phyloP scores from a whole-genome alignment of 2,113 vertebrate species.

The Neodontobutis hainanensis region DNA sequence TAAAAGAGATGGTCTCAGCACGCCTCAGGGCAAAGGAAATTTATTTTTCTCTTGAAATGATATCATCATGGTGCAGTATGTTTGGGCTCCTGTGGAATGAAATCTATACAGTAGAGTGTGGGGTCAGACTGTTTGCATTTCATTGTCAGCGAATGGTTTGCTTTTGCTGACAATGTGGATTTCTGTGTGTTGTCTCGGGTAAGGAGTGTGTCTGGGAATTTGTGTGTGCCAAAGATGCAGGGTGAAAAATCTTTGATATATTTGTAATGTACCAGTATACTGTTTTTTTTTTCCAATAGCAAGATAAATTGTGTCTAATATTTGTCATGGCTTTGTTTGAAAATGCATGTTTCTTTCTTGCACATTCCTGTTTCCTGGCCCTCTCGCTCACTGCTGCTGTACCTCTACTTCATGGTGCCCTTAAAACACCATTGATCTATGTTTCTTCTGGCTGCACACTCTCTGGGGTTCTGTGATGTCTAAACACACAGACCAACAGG shows the following conservation, averaged over 20 bases:
- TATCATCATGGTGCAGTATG: slow-evolving; percentile 25
- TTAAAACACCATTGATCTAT: slow-evolving; percentile 60
- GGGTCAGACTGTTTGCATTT: slow-evolving; percentile 16
- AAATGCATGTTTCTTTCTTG: slow-evolving; percentile 22
- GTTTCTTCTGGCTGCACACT: slow-evolving; percentile 24
- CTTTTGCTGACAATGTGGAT: slow-evolving; percentile 27
- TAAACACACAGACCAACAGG: slow-evolving; percentile 53
- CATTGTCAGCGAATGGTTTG: slow-evolving; percentile 11
- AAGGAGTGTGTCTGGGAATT: not conserved
- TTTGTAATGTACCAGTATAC: slow-evolving; percentile 1
- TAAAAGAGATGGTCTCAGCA: slow-evolving; percentile 24
- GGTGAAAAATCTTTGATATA: not conserved
- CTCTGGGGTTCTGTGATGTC: slow-evolving; percentile 52
- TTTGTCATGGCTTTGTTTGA: not conserved
- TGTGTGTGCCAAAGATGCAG: not conserved
- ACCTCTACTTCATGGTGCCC: slow-evolving; percentile 29
- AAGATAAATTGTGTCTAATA: not conserved
- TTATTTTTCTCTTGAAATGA: slow-evolving; percentile 24
- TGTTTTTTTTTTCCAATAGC: not conserved
- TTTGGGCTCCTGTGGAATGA: slow-evolving; percentile 21
- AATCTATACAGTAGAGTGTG: not conserved
- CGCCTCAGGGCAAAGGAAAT: slow-evolving; percentile 22
- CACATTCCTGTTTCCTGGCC: not conserved
- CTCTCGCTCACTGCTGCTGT: slow-evolving; percentile 10
- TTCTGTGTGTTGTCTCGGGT: slow-evolving; percentile 4